Conservation (phyloP, 2,797 vertebrate species). For the Euphonia xanthogaster region DNA sequence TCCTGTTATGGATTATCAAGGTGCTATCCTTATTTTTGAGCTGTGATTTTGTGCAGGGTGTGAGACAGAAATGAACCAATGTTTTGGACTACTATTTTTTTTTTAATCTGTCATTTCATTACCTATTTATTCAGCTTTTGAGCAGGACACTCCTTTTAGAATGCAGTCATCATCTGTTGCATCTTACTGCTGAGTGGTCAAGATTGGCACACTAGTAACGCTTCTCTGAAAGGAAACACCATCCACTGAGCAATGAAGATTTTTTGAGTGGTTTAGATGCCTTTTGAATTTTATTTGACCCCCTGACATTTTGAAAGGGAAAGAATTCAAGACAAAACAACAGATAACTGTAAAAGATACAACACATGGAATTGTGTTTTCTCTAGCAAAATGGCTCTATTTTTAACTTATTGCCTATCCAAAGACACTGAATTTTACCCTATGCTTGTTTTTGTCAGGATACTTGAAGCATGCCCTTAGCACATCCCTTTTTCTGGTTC, state of each 20-base stretch:
- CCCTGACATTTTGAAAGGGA: neutral
- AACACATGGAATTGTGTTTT: accelerated
- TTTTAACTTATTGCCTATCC: neutral
- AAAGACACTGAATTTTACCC: neutral
- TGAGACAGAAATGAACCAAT: neutral
- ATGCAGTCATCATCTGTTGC: neutral
- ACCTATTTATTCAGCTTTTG: neutral
- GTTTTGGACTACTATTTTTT: neutral
- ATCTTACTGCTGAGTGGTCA: neutral
- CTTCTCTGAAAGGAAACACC: neutral
- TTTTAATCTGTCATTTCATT: neutral
- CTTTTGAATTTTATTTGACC: neutral
- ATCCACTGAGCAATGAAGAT: neutral
- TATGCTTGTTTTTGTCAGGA: neutral
- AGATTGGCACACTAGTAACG: neutral
- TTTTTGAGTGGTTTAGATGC: neutral
- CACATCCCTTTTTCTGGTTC: neutral
- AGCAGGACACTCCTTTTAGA: neutral
- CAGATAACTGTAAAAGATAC: neutral
- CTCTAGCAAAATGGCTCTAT: neutral
- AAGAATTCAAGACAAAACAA: neutral
- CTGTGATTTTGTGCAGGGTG: neutral
- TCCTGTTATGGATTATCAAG: neutral
- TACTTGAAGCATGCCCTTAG: neutral
- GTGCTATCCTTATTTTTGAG: neutral